phyloP scores from a whole-genome alignment of 2,797 vertebrate genomes.

The Avahi laniger region DNA sequence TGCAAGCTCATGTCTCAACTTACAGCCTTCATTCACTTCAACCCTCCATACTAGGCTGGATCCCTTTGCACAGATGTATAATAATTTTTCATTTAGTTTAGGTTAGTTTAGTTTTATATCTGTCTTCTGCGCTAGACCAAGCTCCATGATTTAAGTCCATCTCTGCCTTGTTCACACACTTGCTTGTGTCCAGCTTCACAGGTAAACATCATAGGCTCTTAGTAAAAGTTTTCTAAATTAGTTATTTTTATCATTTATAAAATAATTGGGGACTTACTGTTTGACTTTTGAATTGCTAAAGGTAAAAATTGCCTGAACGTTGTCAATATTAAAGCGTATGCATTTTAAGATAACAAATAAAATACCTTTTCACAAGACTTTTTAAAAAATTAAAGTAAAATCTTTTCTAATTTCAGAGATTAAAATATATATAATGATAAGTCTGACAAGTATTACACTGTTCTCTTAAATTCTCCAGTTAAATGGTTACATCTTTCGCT shows the following conservation, averaged over 20 bases:
- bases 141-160: background rate
- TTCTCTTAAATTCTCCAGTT: background rate
- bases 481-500: background rate
- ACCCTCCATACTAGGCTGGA: background rate
- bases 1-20: background rate
- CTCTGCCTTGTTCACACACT: background rate
- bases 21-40: background rate
- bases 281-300: background rate
- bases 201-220: background rate
- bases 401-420: background rate
- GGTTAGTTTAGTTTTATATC: background rate
- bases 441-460: background rate
- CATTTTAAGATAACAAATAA: background rate
- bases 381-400: background rate
- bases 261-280: background rate
- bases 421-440: background rate
- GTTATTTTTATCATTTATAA: background rate
- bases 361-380: background rate
- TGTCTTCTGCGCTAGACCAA: background rate
- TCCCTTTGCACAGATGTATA: background rate
- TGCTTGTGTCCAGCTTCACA: background rate
- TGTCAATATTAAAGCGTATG: background rate
- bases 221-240: background rate
- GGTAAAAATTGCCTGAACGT: background rate
- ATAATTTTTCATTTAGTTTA: background rate